A percentile compares a stretch with the other conserved stretches of the same genome.
phyloP scores from a whole-genome alignment of 2,797 vertebrate genomes.

The Chaetophractus vellerosus region DNA sequence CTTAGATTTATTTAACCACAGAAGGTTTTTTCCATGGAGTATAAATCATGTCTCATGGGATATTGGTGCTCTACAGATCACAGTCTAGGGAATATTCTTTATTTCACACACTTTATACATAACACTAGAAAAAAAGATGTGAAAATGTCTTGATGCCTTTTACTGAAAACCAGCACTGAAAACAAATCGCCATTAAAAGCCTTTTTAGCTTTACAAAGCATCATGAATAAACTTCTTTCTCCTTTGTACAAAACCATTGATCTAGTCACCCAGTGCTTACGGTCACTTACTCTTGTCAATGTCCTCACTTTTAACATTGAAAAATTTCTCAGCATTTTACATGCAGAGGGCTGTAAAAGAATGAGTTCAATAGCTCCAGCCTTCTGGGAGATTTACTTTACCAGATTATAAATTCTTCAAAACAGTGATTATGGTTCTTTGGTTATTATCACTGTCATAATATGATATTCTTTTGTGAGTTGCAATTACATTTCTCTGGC shows the following conservation, averaged over 20 bases:
- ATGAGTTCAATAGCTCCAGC: neutral
- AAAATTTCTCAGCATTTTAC: neutral
- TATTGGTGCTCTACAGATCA: neutral
- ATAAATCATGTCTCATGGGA: neutral
- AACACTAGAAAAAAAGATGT: slow-evolving; percentile 16
- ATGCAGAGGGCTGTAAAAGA: neutral
- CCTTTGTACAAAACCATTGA: neutral
- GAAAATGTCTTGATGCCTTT: slow-evolving; percentile 33
- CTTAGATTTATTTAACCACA: neutral
- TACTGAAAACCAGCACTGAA: neutral
- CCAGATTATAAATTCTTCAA: neutral
- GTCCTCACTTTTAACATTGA: neutral
- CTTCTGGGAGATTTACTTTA: slow-evolving; percentile 36
- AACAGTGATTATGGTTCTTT: neutral
- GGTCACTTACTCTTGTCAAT: neutral
- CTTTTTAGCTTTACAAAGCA: slow-evolving; percentile 38
- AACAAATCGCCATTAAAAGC: neutral
- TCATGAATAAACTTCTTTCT: neutral
- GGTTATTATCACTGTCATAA: neutral
- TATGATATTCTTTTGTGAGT: neutral
- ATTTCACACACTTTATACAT: neutral
- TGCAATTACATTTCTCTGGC: neutral
- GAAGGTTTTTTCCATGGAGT: neutral
- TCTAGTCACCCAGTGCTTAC: neutral
- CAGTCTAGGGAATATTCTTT: slow-evolving; percentile 24